Evolutionary conservation across 2,113 vertebrate genomes (phyloP), one percentile per base, ranked within the genome.

Genomic region (Pteronura brasiliensis): DNA sequence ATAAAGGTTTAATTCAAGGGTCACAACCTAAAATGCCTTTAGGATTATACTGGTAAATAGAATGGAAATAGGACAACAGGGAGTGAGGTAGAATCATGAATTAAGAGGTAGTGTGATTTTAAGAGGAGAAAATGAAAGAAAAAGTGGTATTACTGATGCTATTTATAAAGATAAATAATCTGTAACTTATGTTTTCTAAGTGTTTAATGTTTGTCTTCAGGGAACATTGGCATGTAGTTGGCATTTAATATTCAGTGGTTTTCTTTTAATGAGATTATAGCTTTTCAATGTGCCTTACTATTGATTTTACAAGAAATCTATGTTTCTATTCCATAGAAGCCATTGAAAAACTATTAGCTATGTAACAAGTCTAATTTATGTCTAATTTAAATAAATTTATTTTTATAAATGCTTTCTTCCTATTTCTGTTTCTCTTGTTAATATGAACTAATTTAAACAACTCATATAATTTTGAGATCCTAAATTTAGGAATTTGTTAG

Each of bases 51-150:
- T 36, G 59, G n/a, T 25, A 86, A 49, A 39, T 42, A 39, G 39
- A 86, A 67, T 12, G 39, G 2, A 25, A 44, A 42, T 23, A 61
- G 17, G 20, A 6, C 10, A 83, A 31, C 11, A 77, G 10, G 10
- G 3, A 47, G 3, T 57, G 34, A 17, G 34, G 23, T 34, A 92
- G 86, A 83, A 90, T 93, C 81, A 96, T 95, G 31, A 76, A 74
- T 93, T 97, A 96, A 85, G 21, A 83, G 4, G 29, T 7, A 69
- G 42, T 57, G 47, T 95, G 92, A 95, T 93, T 93, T 97, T 96
- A 96, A 80, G 71, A 94, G 49, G 23, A 77, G 39, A 63, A 86
- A 93, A 91, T 77, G 42, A 47, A 87, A 90, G 49, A 47, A 90
- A 90, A 94, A 76, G 17, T 39, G 49, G 44, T 72, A 93, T 18